Base-by-base conservation (phyloP, 2,888 invertebrate genomes). In the Phortica magna region DNA sequence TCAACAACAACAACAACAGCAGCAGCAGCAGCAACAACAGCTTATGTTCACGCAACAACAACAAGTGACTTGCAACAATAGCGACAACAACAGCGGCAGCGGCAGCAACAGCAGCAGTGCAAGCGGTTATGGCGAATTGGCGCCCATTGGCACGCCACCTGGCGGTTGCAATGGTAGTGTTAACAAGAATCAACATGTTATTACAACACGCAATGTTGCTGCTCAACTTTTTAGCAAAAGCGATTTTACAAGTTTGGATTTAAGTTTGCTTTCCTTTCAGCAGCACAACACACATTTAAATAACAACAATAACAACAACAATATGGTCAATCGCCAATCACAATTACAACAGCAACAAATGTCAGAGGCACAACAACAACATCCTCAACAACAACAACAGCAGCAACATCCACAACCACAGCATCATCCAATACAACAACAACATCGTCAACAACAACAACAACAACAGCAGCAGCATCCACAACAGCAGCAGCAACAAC, bases 381-480 rank as follows among this genome's bases (percentile, higher is more conserved):
- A 31, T 48, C 74, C 68, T 17, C 75, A 19, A 17, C 59, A n/a
- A 59, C n/a, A 74, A 12, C 83, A 79, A 68, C 80, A 78, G 74
- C 77, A 78, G 1, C 74, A 73, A 22, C 73, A 4, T 1, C 2
- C 17, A n/a, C 4, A 74, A 14, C 48, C 48, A 48, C 9, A 48
- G 7, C 9, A 48, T 6, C 48, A 2, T n/a, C n/a, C n/a, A n/a
- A n/a, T n/a, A 48, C 3, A 5, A 48, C 48, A 73, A 31, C 81
- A 83, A 42, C 81, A 82, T n/a, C n/a, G n/a, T n/a, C n/a, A 48
- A 48, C 9, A 48, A 48, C 48, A 2, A 48, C 3, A 5, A 48
- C 48, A 73, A 31, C 81, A 83, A 42, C 81, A 82, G n/a, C 80
- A 83, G 39, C 83, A 84, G 71, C 81, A 81, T 65, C 82, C 74